Percentiles rank a stretch among this genome's conserved stretches.
Conservation (phyloP, 2,888 invertebrate genomes). For the Miltochrista miniata region DNA sequence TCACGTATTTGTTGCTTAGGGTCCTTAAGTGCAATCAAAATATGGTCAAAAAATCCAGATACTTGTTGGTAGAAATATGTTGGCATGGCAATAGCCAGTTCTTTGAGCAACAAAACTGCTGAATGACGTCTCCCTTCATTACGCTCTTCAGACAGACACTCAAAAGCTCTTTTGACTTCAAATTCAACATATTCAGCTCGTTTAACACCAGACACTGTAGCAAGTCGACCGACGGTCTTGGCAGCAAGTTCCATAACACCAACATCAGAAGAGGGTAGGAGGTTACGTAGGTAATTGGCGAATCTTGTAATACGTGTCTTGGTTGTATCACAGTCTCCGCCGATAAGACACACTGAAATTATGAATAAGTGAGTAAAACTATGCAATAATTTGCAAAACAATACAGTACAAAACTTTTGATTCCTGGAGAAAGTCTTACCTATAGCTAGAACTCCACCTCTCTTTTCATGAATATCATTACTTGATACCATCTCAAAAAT, state of each 20-base stretch:
- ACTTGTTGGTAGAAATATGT: conserved; percentile 99
- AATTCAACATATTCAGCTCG: conserved; percentile 99
- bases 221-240: conserved; percentile 96
- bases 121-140: conserved; percentile 96
- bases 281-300: conserved; percentile 95
- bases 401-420: neutral
- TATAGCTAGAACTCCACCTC: conserved; percentile 97
- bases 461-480: conserved; percentile 95
- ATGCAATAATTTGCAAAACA: neutral
- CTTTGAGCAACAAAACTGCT: conserved; percentile 95
- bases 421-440: conserved; percentile 79
- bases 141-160: conserved; percentile 96
- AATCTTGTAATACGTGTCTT: conserved; percentile 95
- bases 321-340: conserved; percentile 96
- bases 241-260: conserved; percentile 98
- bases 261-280: conserved; percentile 95
- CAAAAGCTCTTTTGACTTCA: conserved; percentile 97
- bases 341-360: conserved; percentile 93
- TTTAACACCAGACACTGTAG: conserved; percentile 95
- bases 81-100: conserved; percentile 97
- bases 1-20: conserved; percentile 95
- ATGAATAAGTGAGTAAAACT: neutral
- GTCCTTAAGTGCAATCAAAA: conserved; percentile 95
- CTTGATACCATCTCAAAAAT: conserved; percentile 98
- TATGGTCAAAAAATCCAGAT: conserved; percentile 96